Evolutionary conservation across 2,888 invertebrate genomes (phyloP), one percentile per base, ranked within the genome.

Genomic region (Tipula confusa): DNA sequence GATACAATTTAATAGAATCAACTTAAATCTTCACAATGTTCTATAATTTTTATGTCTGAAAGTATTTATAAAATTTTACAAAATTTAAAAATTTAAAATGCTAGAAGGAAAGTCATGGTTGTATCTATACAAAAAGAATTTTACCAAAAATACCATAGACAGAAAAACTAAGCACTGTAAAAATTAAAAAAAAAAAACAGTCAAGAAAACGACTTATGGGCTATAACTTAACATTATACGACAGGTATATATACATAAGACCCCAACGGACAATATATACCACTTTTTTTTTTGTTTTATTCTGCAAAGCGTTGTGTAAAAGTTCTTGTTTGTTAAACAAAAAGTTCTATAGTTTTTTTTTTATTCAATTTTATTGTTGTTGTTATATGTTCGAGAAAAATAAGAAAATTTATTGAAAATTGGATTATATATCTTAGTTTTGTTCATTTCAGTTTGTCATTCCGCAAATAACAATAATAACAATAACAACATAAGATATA

Each of bases 381-480:
- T 43, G 4, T 43, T 43, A 3, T 43, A 9, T 24, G 24, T 24
- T 64, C 64, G 64, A 64, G 64, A 64, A 64, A 64, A 64, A 64
- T 24, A 24, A 9, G 24, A 64, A 64, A 64, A 64, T 64, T 64
- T 64, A 64, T 64, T 24, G 64, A 64, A 64, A 64, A 64, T 64
- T 64, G 64, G 64, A 64, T 64, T 64, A 64, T 64, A 64, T 64
- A 64, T 64, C 64, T 64, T 64, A 64, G 18, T 64, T 64, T 64
- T 24, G 64, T 64, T 43, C 43, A 43, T 43, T 43, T 43, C 15
- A 43, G 15, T 43, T 64, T 64, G 64, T 64, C 64, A 64, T 64
- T 64, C 64, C 24, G n/a, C n/a, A 64, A 64, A 64, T 64, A 64
- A 64, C 64, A 43, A 43, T 15, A 64, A 64, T 24, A 64, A 64